Evolutionary conservation across 2,797 vertebrate species (phyloP), one percentile per base, ranked within the genome.

Genomic region (Ctenopoma kingsleyae): DNA sequence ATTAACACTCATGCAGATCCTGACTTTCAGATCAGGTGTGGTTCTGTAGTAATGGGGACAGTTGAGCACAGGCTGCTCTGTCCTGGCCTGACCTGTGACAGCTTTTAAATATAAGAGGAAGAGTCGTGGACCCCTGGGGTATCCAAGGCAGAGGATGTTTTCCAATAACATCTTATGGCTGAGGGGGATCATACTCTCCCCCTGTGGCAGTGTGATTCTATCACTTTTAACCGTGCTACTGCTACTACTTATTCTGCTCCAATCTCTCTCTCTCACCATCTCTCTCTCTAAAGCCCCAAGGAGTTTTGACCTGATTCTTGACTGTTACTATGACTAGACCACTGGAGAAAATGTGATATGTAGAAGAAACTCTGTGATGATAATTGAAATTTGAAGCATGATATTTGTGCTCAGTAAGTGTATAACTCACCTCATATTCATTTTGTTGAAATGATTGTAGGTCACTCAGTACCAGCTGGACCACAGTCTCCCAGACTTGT

Each of bases 401-500:
- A 67, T 57, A 78, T 86, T 79, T 68, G 44, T 51, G 65, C 32
- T 48, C 27, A 20, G n/a, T 13, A 44, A 59, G 52, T 44, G 38
- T 44, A 32, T 48, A 58, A 76, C 87, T 88, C 75, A 93, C 92
- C 90, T 93, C 89, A 72, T 91, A 90, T 73, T 84, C 91, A 0
- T 72, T 89, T 73, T 74, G 92, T 0, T 82, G 86, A 13, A 82
- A 46, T 0, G 71, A 66, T 12, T 93, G 85, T 58, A 87, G 92
- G 70, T 94, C 91, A 47, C 74, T 83, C 74, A 95, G 93, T 67
- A 95, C 91, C 67, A 98, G 88, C 54, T 95, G 93, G 86, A 97
- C 89, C 63, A 93, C 78, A 0, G 95, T 87, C 50, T 96, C 94
- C 97, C 97, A 97, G 13, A 90, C 90, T 67, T 92, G 85, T 8